phyloP scores from a whole-genome alignment of 2,113 vertebrate species.

The Suricata suricatta region DNA sequence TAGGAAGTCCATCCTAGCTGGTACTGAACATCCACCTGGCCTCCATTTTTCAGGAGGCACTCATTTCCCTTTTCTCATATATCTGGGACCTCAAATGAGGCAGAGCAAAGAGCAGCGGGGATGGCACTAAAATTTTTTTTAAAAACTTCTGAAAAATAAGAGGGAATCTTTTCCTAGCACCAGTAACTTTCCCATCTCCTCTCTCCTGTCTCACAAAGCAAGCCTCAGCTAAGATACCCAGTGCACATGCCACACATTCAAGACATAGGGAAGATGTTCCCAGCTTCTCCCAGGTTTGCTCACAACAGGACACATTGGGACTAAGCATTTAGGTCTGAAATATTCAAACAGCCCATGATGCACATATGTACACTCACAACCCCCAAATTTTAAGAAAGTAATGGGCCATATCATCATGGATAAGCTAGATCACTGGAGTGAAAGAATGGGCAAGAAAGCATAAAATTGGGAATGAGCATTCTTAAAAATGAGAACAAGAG shows the following conservation, averaged over 20 bases:
- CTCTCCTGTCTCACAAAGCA: background rate
- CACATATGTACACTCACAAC: background rate
- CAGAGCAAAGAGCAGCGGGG: background rate
- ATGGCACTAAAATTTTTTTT: background rate
- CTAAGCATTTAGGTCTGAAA: background rate
- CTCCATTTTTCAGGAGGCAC: background rate
- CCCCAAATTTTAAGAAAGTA: background rate
- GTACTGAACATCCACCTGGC: background rate
- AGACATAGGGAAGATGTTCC: background rate
- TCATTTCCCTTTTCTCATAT: background rate
- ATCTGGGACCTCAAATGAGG: background rate
- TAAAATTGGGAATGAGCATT: background rate
- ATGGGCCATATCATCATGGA: background rate
- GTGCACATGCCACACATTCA: background rate
- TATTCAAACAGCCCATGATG: background rate
- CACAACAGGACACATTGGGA: background rate
- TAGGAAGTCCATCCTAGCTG: background rate
- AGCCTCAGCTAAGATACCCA: background rate
- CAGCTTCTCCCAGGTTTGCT: background rate
- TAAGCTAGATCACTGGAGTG: background rate
- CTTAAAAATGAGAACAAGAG: background rate
- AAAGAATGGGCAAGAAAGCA: background rate
- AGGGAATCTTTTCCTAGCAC: background rate
- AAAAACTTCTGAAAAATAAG: background rate
- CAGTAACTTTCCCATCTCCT: background rate